Evolutionary conservation across 2,888 invertebrate species (phyloP).

Genomic region (Frankliniella intonsa): DNA sequence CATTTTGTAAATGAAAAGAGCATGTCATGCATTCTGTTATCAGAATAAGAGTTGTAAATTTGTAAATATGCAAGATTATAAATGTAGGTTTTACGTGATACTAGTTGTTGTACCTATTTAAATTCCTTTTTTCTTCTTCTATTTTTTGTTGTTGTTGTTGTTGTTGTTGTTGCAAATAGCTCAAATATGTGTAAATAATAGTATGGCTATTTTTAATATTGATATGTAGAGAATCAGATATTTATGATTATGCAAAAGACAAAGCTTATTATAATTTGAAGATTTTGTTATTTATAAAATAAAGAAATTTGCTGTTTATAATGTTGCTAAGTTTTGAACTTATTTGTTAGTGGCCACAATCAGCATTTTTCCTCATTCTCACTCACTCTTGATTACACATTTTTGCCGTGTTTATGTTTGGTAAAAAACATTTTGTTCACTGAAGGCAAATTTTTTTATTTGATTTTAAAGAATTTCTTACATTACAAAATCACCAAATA

Average conservation of each 20-base stretch:
- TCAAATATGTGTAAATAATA: not conserved
- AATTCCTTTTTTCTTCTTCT: not conserved
- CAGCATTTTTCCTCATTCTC: too few relatives aligned
- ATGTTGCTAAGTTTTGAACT: not conserved
- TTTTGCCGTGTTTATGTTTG: not conserved
- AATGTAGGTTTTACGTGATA: not conserved
- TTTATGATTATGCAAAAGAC: not conserved
- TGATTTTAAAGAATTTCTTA: not conserved
- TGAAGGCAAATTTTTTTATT: not conserved
- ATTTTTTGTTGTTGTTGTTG: not conserved
- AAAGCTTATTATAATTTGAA: not conserved
- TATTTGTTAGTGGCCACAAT: not conserved
- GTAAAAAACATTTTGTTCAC: not conserved
- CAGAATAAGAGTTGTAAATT: not conserved
- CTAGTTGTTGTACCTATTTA: conserved; percentile 2
- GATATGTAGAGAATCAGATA: not conserved
- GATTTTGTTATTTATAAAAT: conserved; percentile 13
- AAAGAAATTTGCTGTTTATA: conserved; percentile 5
- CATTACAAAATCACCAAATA: not conserved
- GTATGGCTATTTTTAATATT: not conserved
- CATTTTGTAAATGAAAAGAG: not conserved
- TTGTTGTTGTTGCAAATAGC: conserved; percentile 6
- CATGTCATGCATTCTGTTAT: conserved; percentile 1
- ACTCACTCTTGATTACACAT: not conserved
- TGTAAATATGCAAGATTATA: not conserved